These are phyloP conservation scores for Luffia ferchaultella DNA, from an alignment of 2,888 invertebrate genomes.

Conservation along the genomic window DNA sequence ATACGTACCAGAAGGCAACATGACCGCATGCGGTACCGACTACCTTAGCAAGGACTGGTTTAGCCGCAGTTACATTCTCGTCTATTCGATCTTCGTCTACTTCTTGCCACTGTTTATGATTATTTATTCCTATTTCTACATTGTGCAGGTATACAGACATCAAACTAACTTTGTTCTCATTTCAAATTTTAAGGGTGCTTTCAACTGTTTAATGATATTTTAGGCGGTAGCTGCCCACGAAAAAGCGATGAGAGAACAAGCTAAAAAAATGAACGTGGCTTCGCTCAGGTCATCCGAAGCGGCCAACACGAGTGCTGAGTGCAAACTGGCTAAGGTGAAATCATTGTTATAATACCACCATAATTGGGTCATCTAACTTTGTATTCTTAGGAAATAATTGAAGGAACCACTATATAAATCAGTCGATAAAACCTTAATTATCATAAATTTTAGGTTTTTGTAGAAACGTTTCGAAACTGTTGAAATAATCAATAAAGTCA, in stretches of 20 bases:
- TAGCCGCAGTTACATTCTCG: conserved; percentile 80
- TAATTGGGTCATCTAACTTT: too few species aligned
- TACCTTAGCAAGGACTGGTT: conserved; percentile 80
- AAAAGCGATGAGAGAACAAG: conserved; percentile 87
- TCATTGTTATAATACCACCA: too few species aligned
- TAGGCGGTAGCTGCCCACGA: conserved; percentile 86
- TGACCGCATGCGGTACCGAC: conserved; percentile 93
- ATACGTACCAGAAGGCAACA: conserved; percentile 93
- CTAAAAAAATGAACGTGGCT: conserved; percentile 93
- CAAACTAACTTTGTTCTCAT: background rate
- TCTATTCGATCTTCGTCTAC: conserved; percentile 83
- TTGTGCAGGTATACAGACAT: conserved; percentile 70
- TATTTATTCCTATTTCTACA: conserved; percentile 88
- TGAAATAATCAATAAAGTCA: too few species aligned
- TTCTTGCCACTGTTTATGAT: conserved; percentile 80
- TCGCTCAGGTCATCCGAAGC: conserved; percentile 83
- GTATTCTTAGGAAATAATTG: too few species aligned
- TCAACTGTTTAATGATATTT: conserved; percentile 14
- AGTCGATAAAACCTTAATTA: too few species aligned
- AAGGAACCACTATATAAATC: too few species aligned
- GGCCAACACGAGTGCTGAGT: conserved; percentile 82
- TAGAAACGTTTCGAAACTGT: too few species aligned
- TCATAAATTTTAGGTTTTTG: too few species aligned
- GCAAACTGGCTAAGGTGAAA: conserved; percentile 85
- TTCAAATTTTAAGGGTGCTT: background rate